Evolutionary conservation across 2,797 vertebrate species (phyloP).

Genomic region (Sardinella longiceps): DNA sequence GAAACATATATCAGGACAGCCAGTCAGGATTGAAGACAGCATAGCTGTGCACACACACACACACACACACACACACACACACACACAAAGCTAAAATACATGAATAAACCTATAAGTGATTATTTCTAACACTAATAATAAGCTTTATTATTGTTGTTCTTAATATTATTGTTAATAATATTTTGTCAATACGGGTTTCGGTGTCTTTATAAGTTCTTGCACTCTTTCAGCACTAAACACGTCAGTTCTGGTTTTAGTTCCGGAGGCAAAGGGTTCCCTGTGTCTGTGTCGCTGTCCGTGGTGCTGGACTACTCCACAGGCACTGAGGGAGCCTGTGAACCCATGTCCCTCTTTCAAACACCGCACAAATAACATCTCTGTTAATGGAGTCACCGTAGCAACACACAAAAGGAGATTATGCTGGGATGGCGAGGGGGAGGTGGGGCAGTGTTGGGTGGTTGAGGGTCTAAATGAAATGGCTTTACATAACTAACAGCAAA

Average conservation of each 20-base stretch:
- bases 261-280: conserved; percentile 35
- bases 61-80: conserved; percentile 10
- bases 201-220: background rate
- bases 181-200: too few species aligned
- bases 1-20: too few species aligned
- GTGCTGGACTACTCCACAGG: conserved; percentile 52
- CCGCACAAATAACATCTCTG: conserved; percentile 76
- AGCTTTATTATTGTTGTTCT: too few species aligned
- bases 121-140: background rate
- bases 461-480: conserved; percentile 69
- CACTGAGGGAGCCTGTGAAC: conserved; percentile 60
- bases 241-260: background rate
- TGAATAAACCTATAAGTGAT: background rate
- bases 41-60: conserved; percentile 12
- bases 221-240: too few species aligned
- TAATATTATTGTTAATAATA: too few species aligned
- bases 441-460: conserved; percentile 31
- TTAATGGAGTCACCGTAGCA: conserved; percentile 77
- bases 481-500: conserved; percentile 69
- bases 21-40: too few species aligned
- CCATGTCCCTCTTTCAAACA: conserved; percentile 66
- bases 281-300: conserved; percentile 55
- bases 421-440: conserved; percentile 41
- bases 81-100: background rate
- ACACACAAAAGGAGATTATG: conserved; percentile 73